Percentiles rank a stretch among this genome's conserved stretches.
phyloP scores from a whole-genome alignment of 2,113 vertebrate species.

The Corydoras sp. region DNA sequence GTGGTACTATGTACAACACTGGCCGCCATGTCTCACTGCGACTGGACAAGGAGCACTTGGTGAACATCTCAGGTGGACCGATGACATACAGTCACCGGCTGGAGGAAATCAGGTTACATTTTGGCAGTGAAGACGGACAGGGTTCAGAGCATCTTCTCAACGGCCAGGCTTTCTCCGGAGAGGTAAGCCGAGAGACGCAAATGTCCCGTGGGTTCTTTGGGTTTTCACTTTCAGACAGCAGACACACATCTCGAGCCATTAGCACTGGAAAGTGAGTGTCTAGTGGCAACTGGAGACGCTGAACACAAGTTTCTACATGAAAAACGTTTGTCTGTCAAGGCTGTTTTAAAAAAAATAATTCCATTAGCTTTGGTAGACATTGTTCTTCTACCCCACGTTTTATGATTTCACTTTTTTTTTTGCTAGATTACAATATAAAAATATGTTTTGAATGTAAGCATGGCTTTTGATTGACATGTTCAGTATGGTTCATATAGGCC shows the following conservation, averaged over 20 bases:
- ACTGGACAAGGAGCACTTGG: constrained; percentile 94
- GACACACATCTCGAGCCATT: constrained; percentile 14
- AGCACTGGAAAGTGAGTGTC: neutral
- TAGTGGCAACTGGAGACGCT: neutral
- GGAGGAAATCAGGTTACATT: constrained; percentile 95
- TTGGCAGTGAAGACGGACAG: constrained; percentile 92
- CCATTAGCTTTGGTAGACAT: neutral
- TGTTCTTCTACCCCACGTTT: too few species aligned
- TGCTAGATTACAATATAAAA: too few species aligned
- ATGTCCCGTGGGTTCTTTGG: neutral
- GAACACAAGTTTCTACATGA: neutral
- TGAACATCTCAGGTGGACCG: constrained; percentile 94
- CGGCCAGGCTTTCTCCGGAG: constrained; percentile 95
- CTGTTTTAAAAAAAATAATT: neutral
- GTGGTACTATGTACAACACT: constrained; percentile 98
- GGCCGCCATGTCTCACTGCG: constrained; percentile 93
- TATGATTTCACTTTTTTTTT: too few species aligned
- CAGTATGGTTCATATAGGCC: too few species aligned
- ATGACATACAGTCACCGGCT: constrained; percentile 96
- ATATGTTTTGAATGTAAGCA: too few species aligned
- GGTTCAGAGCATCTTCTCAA: constrained; percentile 97
- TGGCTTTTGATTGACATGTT: too few species aligned
- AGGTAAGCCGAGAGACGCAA: constrained; percentile 64
- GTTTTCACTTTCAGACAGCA: neutral
- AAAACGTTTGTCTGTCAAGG: neutral